Evolutionary conservation across 2,888 invertebrate genomes (phyloP).

Genomic region (Sminthurides aquaticus): DNA sequence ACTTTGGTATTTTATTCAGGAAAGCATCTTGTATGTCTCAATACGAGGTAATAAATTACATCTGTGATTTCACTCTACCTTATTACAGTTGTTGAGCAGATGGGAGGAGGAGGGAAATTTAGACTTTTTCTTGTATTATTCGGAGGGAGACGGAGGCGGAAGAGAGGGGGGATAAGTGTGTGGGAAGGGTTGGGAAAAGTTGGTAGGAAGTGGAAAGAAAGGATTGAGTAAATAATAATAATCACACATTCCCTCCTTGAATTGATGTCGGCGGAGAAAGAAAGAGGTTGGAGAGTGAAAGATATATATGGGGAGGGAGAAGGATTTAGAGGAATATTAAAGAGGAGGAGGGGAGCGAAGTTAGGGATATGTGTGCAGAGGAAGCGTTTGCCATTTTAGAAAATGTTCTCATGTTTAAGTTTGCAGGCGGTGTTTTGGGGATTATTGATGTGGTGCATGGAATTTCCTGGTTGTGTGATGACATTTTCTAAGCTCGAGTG

Average conservation of each 20-base stretch:
- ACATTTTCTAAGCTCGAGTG: neutral
- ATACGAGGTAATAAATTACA: neutral
- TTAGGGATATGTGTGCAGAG: no score
- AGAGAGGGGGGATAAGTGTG: no score
- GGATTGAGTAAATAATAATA: neutral
- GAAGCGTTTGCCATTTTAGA: no score
- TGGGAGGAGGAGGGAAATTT: no score
- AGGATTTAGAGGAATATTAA: neutral
- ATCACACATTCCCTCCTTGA: neutral
- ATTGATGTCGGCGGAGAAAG: neutral
- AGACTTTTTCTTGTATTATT: no score
- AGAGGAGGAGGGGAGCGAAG: no score
- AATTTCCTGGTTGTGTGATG: neutral
- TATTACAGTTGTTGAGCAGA: neutral
- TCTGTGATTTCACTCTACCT: neutral
- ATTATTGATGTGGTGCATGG: neutral
- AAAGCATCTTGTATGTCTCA: neutral
- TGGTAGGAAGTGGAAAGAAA: no score
- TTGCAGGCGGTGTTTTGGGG: no score
- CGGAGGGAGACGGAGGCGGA: no score
- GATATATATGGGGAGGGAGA: no score
- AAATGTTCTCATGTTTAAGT: no score
- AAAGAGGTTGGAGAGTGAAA: no score
- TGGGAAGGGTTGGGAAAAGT: neutral
- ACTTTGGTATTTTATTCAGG: neutral